Conservation (phyloP, 2,113 vertebrate species). For the Gambusia affinis region DNA sequence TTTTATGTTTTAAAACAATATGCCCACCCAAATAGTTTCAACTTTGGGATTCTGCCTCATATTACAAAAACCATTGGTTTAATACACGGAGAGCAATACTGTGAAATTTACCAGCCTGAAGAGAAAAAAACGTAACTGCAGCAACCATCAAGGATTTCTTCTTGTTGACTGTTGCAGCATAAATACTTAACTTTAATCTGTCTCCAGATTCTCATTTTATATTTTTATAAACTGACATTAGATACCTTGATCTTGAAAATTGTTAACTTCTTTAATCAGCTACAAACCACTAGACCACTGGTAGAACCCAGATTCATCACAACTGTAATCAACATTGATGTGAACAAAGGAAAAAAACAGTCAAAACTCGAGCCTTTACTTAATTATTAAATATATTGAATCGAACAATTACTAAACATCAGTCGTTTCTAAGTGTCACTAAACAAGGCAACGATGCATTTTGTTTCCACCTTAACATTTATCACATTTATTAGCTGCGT, state of each 20-base stretch:
- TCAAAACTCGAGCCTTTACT: background rate
- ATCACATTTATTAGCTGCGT: background rate
- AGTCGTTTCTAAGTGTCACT: constrained; percentile 4
- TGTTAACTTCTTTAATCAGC: too few species aligned
- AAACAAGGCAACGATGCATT: constrained; percentile 44
- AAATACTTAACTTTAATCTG: background rate
- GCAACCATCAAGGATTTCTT: too few species aligned
- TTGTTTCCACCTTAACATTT: constrained; percentile 9
- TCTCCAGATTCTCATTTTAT: background rate
- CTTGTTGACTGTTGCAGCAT: too few species aligned
- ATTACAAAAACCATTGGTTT: background rate
- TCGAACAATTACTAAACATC: background rate
- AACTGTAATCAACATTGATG: background rate
- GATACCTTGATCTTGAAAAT: too few species aligned
- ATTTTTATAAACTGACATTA: background rate
- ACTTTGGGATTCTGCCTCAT: too few species aligned
- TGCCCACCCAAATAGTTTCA: too few species aligned
- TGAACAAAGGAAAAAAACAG: background rate
- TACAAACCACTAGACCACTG: too few species aligned
- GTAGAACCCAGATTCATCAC: background rate
- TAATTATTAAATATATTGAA: background rate
- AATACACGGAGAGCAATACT: background rate
- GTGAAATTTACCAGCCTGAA: background rate
- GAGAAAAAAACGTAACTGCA: background rate
- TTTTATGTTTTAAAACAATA: too few species aligned